Percentiles rank a stretch among this genome's conserved stretches.
Conservation (phyloP, 1,140 invertebrate genomes). For the Asobara japonica region DNA sequence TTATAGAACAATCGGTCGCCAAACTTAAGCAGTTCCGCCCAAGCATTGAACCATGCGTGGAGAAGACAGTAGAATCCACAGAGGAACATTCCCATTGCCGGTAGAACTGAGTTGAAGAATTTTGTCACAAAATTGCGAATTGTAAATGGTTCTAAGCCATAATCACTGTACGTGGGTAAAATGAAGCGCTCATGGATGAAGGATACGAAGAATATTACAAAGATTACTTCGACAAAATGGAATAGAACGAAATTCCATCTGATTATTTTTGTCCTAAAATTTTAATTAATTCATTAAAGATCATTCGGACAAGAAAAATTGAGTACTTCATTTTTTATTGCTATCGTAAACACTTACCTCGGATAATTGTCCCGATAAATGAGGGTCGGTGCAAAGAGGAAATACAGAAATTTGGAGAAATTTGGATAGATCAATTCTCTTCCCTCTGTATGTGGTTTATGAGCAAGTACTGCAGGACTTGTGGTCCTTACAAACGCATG, state of each 20-base stretch:
- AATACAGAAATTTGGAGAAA: slow-evolving; percentile 84
- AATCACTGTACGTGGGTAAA: slow-evolving; percentile 76
- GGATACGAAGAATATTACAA: slow-evolving; percentile 80
- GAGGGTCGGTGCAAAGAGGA: slow-evolving; percentile 88
- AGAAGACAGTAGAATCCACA: slow-evolving; percentile 86
- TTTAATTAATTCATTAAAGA: too few species aligned
- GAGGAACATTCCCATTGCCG: slow-evolving; percentile 78
- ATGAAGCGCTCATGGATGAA: slow-evolving; percentile 83
- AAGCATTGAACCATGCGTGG: slow-evolving; percentile 90
- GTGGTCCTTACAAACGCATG: slow-evolving; percentile 83
- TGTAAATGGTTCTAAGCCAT: slow-evolving; percentile 73
- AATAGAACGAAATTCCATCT: slow-evolving; percentile 79
- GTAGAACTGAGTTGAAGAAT: slow-evolving; percentile 79
- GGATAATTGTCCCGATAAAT: slow-evolving; percentile 88
- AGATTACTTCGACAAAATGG: slow-evolving; percentile 79
- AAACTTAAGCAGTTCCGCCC: slow-evolving; percentile 87
- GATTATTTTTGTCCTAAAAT: slow-evolving; percentile 73
- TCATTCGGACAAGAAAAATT: too few species aligned
- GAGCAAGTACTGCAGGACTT: slow-evolving; percentile 64
- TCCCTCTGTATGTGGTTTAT: slow-evolving; percentile 55
- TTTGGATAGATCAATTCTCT: slow-evolving; percentile 67
- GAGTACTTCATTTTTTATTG: too few species aligned
- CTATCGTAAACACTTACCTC: slow-evolving; percentile 69
- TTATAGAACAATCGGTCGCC: slow-evolving; percentile 87
- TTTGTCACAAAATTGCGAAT: slow-evolving; percentile 70